Conservation (phyloP, 2,113 vertebrate species). For the Oenanthe melanoleuca region DNA sequence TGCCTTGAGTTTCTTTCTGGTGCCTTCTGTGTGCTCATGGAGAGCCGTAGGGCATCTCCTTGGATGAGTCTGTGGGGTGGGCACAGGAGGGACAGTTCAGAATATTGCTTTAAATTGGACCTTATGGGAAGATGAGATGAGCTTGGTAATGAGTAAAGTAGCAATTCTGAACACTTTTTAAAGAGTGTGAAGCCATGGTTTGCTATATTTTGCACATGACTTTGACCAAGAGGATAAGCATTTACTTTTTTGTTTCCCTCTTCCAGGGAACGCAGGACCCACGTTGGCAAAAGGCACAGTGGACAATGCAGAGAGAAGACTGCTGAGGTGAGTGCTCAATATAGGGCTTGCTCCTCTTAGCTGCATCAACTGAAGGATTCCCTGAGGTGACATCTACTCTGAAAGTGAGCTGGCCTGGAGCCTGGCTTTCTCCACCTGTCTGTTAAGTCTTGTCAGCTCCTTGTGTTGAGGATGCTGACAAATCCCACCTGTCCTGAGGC, state of each 20-base stretch:
- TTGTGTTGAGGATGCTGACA: not conserved
- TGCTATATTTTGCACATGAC: not conserved
- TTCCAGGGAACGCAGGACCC: slow-evolving; percentile 9
- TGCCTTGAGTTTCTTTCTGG: not conserved
- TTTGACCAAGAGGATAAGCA: not conserved
- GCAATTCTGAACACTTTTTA: not conserved
- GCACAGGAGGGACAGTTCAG: not conserved
- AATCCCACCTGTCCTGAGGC: not conserved
- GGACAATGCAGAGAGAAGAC: slow-evolving; percentile 16
- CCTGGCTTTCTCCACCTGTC: not conserved
- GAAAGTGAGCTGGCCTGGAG: not conserved
- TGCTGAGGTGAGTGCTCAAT: not conserved
- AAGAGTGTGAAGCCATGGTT: not conserved
- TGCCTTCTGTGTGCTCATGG: not conserved
- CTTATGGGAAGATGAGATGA: not conserved
- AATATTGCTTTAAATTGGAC: not conserved
- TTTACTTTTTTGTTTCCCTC: not conserved
- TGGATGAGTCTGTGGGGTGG: not conserved
- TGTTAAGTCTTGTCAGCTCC: not conserved
- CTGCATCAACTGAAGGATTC: not conserved
- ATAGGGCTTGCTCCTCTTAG: not conserved
- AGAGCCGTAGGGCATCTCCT: not conserved
- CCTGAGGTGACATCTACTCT: not conserved
- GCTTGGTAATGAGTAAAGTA: not conserved
- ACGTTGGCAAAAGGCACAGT: not conserved